Percentiles rank a stretch among this genome's conserved stretches.
Conservation (phyloP, 2,888 invertebrate genomes). For the Hedychridium roseum region DNA sequence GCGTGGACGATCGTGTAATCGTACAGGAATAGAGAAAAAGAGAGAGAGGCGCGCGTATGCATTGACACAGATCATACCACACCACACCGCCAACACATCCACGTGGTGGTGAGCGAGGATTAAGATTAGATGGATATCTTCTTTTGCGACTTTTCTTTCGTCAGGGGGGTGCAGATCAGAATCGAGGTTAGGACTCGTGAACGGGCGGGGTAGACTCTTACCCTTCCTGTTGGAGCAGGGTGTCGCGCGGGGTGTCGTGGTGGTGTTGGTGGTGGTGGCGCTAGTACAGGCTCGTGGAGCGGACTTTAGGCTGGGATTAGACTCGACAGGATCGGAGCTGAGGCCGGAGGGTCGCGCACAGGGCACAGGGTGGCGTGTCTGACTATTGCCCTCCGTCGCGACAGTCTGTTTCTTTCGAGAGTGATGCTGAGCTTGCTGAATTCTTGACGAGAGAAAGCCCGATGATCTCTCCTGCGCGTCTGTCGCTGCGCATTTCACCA, state of each 20-base stretch:
- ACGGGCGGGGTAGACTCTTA: constrained; percentile 63
- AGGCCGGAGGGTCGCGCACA: constrained; percentile 40
- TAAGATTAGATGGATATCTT: constrained; percentile 49
- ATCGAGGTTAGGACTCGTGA: constrained; percentile 45
- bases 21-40: constrained; percentile 27
- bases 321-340: constrained; percentile 34
- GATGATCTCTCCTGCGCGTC: constrained; percentile 14
- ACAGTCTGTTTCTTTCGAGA: constrained; percentile 65
- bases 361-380: constrained; percentile 64
- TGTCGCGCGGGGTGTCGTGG: constrained; percentile 65
- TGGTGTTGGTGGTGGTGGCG: constrained; percentile 62
- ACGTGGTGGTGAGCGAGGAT: constrained; percentile 61
- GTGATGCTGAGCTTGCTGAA: constrained; percentile 41
- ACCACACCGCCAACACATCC: constrained; percentile 65
- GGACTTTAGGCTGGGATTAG: constrained; percentile 54
- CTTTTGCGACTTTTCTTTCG: constrained; percentile 36
- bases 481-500: constrained; percentile 61
- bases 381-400: constrained; percentile 62
- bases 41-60: constrained; percentile 35
- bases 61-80: constrained; percentile 57
- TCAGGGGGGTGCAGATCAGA: constrained; percentile 33
- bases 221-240: constrained; percentile 65
- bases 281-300: constrained; percentile 63
- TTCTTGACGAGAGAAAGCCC: too few species aligned
- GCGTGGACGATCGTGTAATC: constrained; percentile 46